Conservation (phyloP, 2,888 invertebrate genomes). For the Ischnura elegans region DNA sequence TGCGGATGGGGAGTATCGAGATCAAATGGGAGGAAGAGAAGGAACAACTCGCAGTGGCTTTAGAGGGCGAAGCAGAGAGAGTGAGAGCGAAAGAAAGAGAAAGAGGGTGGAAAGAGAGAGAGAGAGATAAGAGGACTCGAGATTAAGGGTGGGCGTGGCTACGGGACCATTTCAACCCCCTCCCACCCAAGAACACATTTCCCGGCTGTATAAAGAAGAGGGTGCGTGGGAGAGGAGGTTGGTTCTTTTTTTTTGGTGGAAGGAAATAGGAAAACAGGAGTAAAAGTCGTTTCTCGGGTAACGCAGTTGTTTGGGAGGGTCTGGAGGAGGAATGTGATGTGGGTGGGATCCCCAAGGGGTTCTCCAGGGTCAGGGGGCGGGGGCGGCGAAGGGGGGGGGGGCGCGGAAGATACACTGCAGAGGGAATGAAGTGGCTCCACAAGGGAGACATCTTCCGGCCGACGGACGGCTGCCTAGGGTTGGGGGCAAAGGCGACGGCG, state of each 20-base stretch:
- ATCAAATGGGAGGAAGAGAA: background rate
- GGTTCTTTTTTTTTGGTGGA: no score
- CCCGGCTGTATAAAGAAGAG: background rate
- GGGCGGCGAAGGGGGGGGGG: background rate
- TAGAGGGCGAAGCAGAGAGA: background rate
- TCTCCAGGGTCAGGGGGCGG: background rate
- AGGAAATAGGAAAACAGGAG: conserved; percentile 31
- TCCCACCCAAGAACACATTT: background rate
- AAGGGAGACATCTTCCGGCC: conserved; percentile 19
- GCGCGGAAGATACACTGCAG: background rate
- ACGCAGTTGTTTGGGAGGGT: conserved; percentile 26
- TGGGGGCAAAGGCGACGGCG: background rate
- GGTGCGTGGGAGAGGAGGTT: background rate
- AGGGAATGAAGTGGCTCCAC: conserved; percentile 5
- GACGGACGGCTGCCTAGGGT: no score
- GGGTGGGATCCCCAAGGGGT: background rate
- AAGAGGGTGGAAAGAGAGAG: background rate
- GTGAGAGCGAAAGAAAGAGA: background rate
- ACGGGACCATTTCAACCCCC: background rate
- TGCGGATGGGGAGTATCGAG: background rate
- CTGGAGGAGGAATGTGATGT: background rate
- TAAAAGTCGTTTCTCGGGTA: conserved; percentile 38
- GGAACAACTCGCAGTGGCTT: background rate
- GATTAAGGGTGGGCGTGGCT: conserved; percentile 13
- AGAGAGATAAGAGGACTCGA: background rate